phyloP scores from a whole-genome alignment of 1,140 invertebrate genomes.

The Aleiodes sp. region DNA sequence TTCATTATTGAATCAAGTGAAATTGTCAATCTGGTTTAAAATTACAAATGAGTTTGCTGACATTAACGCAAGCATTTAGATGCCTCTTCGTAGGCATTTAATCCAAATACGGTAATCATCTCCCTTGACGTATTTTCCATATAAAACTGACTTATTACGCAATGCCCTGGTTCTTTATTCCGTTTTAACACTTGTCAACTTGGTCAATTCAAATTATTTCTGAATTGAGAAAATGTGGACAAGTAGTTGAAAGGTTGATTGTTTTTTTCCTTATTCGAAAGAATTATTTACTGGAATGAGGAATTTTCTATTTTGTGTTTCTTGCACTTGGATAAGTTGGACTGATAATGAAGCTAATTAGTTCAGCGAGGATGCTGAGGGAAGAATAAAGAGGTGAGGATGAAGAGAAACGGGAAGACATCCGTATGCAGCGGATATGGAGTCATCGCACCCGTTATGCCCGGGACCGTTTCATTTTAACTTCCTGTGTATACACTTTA shows the following conservation, averaged over 20 bases:
- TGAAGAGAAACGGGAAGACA: constrained; percentile 6
- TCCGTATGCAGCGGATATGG: constrained; percentile 42
- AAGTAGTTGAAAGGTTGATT: constrained; percentile 7
- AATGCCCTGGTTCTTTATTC: constrained; percentile 38
- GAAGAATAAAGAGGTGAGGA: constrained; percentile 16
- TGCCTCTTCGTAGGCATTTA: constrained; percentile 13
- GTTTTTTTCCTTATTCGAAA: neutral
- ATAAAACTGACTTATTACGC: constrained; percentile 26
- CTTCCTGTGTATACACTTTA: constrained; percentile 18
- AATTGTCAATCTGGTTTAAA: too few relatives aligned
- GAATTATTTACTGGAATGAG: neutral
- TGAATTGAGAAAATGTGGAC: neutral
- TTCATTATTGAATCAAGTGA: too few relatives aligned
- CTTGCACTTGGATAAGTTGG: neutral
- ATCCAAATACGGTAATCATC: constrained; percentile 30
- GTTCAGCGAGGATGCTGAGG: neutral
- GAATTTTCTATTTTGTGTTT: neutral
- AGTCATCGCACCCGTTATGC: constrained; percentile 44
- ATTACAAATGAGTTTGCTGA: neutral
- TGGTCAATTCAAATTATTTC: constrained; percentile 8
- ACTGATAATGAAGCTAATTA: constrained; percentile 1
- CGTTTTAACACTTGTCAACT: constrained; percentile 19
- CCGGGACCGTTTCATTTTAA: constrained; percentile 31
- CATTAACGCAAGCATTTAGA: neutral
- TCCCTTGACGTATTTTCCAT: constrained; percentile 14